These are phyloP conservation scores for Cheilosia vernalis DNA, from an alignment of 2,888 invertebrate genomes.

Conservation along the genomic window DNA sequence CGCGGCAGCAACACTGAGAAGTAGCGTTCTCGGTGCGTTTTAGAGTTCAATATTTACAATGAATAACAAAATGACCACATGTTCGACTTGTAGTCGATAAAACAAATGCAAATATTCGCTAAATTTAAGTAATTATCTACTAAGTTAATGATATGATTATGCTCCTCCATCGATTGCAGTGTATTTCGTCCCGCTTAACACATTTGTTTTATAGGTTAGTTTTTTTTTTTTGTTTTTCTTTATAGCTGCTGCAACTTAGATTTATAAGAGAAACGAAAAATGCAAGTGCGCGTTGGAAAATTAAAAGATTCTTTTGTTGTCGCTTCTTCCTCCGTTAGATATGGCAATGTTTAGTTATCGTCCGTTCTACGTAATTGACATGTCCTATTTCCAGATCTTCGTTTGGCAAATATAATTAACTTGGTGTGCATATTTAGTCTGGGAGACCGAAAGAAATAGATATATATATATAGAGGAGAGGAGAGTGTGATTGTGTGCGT, in stretches of 20 bases:
- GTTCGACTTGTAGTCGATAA: constrained; percentile 61
- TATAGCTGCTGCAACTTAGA: constrained; percentile 43
- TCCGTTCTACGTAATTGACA: constrained; percentile 54
- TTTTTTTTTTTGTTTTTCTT: constrained; percentile 1
- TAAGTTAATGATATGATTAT: constrained; percentile 67
- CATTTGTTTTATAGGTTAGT: background rate
- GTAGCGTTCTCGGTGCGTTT: constrained; percentile 16
- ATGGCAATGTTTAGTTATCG: constrained; percentile 50
- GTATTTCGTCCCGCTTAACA: constrained; percentile 6
- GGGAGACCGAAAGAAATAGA: constrained; percentile 1
- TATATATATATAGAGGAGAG: background rate
- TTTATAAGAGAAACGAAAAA: constrained; percentile 1
- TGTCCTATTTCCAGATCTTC: constrained; percentile 25
- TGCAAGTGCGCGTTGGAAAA: constrained; percentile 16
- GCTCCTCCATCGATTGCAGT: constrained; percentile 21
- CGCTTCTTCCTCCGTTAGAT: constrained; percentile 31
- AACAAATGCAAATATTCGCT: constrained; percentile 56
- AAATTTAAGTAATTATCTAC: constrained; percentile 62
- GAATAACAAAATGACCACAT: constrained; percentile 27
- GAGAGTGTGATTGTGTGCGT: constrained; percentile 20
- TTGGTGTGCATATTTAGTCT: constrained; percentile 33
- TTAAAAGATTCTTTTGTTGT: constrained; percentile 1
- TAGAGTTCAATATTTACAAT: constrained; percentile 53
- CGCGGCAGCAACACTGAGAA: constrained; percentile 5
- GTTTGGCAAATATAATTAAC: constrained; percentile 60